These are phyloP conservation scores for Somateria mollissima DNA, from an alignment of 2,797 vertebrate genomes.

Conservation along the genomic window DNA sequence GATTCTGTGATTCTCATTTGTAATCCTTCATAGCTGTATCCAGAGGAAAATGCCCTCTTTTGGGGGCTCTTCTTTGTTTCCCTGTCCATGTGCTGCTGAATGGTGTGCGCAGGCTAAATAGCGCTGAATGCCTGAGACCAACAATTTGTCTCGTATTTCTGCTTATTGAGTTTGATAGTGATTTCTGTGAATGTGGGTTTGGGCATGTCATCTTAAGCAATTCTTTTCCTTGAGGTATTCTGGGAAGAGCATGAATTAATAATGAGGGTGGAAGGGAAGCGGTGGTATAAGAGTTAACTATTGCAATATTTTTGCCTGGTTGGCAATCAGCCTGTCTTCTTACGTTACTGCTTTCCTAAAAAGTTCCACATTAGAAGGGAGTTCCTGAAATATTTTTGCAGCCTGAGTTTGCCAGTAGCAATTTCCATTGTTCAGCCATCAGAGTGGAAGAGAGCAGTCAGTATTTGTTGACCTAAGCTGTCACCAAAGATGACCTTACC, in stretches of 20 bases:
- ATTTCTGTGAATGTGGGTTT: background rate
- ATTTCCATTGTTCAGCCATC: background rate
- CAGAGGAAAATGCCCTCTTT: background rate
- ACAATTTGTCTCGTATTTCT: background rate
- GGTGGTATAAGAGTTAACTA: background rate
- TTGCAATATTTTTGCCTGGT: background rate
- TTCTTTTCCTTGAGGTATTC: background rate
- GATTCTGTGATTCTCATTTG: background rate
- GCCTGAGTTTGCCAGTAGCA: background rate
- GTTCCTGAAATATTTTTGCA: conserved; percentile 2
- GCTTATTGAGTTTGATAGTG: background rate
- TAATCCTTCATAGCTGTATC: background rate
- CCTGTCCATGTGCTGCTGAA: background rate
- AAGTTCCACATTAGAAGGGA: background rate
- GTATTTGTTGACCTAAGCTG: background rate
- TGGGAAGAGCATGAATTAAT: background rate
- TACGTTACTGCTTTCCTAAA: background rate
- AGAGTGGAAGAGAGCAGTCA: background rate
- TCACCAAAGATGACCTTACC: background rate
- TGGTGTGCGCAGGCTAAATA: background rate
- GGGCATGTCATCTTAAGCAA: background rate
- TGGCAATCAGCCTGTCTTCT: background rate
- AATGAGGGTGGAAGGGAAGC: background rate
- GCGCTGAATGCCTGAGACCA: background rate
- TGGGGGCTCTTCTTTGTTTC: background rate